These are phyloP conservation scores for Hymenopus coronatus DNA, from an alignment of 2,888 invertebrate genomes.

Conservation along the genomic window DNA sequence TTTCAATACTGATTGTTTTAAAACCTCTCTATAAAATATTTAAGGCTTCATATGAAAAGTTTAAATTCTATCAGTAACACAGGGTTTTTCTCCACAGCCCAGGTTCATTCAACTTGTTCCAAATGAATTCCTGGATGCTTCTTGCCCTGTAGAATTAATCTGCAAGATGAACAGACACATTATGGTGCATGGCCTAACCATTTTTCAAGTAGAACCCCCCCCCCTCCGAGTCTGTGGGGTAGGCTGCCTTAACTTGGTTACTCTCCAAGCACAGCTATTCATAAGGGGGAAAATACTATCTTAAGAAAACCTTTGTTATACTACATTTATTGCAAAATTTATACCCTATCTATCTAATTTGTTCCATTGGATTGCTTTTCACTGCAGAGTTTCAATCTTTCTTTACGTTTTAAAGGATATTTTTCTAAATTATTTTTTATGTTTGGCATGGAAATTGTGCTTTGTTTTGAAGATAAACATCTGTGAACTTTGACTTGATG, in stretches of 20 bases:
- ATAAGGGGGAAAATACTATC: no score
- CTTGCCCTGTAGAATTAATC: no score
- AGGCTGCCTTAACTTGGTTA: no score
- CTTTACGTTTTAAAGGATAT: background rate
- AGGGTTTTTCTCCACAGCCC: no score
- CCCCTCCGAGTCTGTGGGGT: no score
- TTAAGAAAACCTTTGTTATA: background rate
- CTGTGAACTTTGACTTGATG: slow-evolving; percentile 44
- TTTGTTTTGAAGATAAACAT: background rate
- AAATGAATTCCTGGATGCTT: no score
- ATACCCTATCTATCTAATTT: background rate
- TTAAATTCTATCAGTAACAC: background rate
- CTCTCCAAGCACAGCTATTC: no score
- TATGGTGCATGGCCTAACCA: no score
- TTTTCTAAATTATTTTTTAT: background rate
- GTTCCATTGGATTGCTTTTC: background rate
- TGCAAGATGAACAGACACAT: no score
- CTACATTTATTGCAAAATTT: background rate
- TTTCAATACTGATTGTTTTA: slow-evolving; percentile 21
- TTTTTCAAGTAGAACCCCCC: no score
- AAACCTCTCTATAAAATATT: slow-evolving; percentile 25
- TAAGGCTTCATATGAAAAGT: slow-evolving; percentile 29
- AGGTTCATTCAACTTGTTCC: no score
- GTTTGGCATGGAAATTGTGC: background rate
- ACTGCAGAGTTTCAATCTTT: background rate